Percentiles rank a stretch among this genome's conserved stretches.
phyloP scores from a whole-genome alignment of 2,888 invertebrate species.

The Matsumyia berberina region DNA sequence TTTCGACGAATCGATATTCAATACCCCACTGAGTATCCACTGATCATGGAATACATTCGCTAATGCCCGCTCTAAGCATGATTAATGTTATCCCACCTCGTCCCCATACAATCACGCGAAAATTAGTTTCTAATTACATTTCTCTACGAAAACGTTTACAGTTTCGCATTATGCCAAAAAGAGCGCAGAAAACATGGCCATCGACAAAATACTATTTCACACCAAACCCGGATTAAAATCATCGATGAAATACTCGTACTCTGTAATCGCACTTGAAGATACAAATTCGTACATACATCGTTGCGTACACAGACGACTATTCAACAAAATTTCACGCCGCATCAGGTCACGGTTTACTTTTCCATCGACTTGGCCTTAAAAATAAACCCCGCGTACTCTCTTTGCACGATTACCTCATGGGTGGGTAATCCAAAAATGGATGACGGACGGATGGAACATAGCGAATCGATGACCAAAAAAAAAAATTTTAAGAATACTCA shows the following conservation, averaged over 20 bases:
- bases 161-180: constrained; percentile 9
- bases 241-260: constrained; percentile 9
- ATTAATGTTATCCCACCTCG: constrained; percentile 28
- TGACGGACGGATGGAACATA: constrained; percentile 32
- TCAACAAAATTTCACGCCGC: constrained; percentile 38
- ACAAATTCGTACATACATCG: neutral
- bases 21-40: neutral
- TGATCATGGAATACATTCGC: neutral
- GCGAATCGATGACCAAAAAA: constrained; percentile 54
- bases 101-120: constrained; percentile 34
- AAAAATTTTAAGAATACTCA: constrained; percentile 23
- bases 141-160: constrained; percentile 27
- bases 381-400: constrained; percentile 14
- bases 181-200: constrained; percentile 6
- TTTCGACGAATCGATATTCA: constrained; percentile 18
- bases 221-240: constrained; percentile 53
- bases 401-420: constrained; percentile 64
- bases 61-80: constrained; percentile 33
- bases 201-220: constrained; percentile 25
- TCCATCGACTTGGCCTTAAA: constrained; percentile 47
- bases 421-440: constrained; percentile 53
- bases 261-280: neutral
- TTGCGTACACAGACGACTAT: neutral
- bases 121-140: constrained; percentile 62
- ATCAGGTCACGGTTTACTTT: constrained; percentile 65